Percentiles rank a stretch among this genome's conserved stretches.
Evolutionary conservation across 2,113 vertebrate genomes (phyloP).

Genomic region (Pipa parva): DNA sequence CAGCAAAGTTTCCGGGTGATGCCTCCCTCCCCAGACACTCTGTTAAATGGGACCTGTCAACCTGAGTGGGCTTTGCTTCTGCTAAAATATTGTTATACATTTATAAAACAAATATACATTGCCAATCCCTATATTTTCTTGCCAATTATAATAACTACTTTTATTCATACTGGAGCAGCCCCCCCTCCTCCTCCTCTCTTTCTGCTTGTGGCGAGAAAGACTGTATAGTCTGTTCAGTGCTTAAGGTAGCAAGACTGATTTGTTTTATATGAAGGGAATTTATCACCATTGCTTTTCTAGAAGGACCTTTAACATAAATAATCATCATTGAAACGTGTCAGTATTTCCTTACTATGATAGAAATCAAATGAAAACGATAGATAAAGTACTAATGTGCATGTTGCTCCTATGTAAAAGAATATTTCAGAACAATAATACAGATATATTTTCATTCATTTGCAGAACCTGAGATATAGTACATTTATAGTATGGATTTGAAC

Average conservation of each 20-base stretch:
- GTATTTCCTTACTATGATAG: too few relatives aligned
- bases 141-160: slow-evolving; percentile 19
- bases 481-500: too few relatives aligned
- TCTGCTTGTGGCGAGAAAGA: slow-evolving; percentile 1
- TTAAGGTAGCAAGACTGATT: background rate
- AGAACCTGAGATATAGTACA: too few relatives aligned
- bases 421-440: too few relatives aligned
- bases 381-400: too few relatives aligned
- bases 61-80: slow-evolving; percentile 12
- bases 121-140: slow-evolving; percentile 18
- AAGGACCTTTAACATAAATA: too few relatives aligned
- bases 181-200: background rate
- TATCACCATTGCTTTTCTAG: background rate
- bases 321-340: too few relatives aligned
- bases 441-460: too few relatives aligned
- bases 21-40: slow-evolving; percentile 1
- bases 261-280: too few relatives aligned
- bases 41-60: slow-evolving; percentile 19
- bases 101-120: slow-evolving; percentile 32
- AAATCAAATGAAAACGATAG: too few relatives aligned
- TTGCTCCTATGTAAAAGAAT: too few relatives aligned
- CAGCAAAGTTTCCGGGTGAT: background rate
- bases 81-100: slow-evolving; percentile 37
- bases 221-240: too few relatives aligned
- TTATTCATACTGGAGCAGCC: background rate